These are phyloP conservation scores for Brenthis daphne DNA, from an alignment of 2,888 invertebrate genomes.

Conservation along the genomic window DNA sequence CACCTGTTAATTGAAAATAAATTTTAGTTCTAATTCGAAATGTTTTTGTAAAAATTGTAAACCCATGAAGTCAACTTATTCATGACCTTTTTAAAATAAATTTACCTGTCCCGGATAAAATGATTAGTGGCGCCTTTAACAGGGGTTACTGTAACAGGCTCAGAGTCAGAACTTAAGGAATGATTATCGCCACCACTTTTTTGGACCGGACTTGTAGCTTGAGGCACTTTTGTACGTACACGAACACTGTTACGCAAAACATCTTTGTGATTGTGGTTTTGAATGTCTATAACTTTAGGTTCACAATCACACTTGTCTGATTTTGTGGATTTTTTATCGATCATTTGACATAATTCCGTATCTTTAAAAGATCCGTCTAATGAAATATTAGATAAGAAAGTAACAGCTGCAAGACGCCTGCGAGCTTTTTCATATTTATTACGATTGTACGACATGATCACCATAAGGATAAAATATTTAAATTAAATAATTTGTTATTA, in stretches of 20 bases:
- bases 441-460: constrained; percentile 62
- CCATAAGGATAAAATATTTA: constrained; percentile 3
- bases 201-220: constrained; percentile 62
- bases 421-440: constrained; percentile 86
- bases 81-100: background rate
- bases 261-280: constrained; percentile 55
- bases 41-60: background rate
- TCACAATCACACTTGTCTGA: constrained; percentile 55
- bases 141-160: constrained; percentile 86
- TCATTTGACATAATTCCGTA: constrained; percentile 71
- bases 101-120: constrained; percentile 84
- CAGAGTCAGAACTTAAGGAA: constrained; percentile 89
- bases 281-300: constrained; percentile 49
- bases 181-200: constrained; percentile 72
- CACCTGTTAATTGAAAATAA: constrained; percentile 53
- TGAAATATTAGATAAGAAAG: constrained; percentile 97
- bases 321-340: constrained; percentile 52
- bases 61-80: background rate
- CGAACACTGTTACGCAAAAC: constrained; percentile 56
- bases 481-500: constrained; percentile 6
- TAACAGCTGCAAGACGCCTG: constrained; percentile 94
- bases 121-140: constrained; percentile 73
- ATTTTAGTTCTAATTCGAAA: background rate
- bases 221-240: constrained; percentile 58
- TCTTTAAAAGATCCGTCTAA: constrained; percentile 94